Percentiles rank a stretch among this genome's conserved stretches.
Conservation (phyloP, 2,888 invertebrate genomes). For the Galeopsomyia nigrocyanea region DNA sequence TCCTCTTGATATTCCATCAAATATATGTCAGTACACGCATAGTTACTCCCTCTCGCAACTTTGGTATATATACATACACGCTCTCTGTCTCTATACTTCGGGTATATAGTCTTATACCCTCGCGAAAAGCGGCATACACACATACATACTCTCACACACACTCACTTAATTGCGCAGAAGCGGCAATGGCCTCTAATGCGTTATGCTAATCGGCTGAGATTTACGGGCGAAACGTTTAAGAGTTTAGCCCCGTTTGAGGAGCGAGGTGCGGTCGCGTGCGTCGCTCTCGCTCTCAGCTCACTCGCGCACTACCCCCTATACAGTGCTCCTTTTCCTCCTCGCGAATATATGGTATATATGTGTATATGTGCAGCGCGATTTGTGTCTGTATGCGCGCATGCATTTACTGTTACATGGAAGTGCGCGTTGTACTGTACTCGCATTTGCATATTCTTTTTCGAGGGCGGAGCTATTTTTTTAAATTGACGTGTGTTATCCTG, state of each 20-base stretch:
- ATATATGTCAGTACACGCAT: too few relatives aligned
- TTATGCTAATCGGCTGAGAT: slow-evolving; percentile 59
- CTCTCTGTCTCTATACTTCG: too few relatives aligned
- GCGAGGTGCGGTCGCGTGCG: slow-evolving; percentile 42
- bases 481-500: too few relatives aligned
- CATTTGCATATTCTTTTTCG: slow-evolving; percentile 2
- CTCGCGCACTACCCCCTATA: too few relatives aligned
- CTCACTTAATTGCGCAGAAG: slow-evolving; percentile 63
- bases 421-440: background rate
- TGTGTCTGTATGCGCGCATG: slow-evolving; percentile 8
- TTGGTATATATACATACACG: too few relatives aligned
- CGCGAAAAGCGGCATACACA: too few relatives aligned
- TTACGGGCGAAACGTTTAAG: slow-evolving; percentile 50
- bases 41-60: too few relatives aligned
- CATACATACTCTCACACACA: too few relatives aligned
- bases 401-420: slow-evolving; percentile 17
- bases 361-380: background rate
- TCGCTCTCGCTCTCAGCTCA: background rate
- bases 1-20: too few relatives aligned
- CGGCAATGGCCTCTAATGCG: slow-evolving; percentile 60
- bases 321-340: background rate
- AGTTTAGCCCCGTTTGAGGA: slow-evolving; percentile 44
- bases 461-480: too few relatives aligned
- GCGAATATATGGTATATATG: too few relatives aligned
- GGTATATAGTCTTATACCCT: too few relatives aligned